These are phyloP conservation scores for Linyphia triangularis DNA, from an alignment of 2,888 invertebrate species.

Conservation along the genomic window DNA sequence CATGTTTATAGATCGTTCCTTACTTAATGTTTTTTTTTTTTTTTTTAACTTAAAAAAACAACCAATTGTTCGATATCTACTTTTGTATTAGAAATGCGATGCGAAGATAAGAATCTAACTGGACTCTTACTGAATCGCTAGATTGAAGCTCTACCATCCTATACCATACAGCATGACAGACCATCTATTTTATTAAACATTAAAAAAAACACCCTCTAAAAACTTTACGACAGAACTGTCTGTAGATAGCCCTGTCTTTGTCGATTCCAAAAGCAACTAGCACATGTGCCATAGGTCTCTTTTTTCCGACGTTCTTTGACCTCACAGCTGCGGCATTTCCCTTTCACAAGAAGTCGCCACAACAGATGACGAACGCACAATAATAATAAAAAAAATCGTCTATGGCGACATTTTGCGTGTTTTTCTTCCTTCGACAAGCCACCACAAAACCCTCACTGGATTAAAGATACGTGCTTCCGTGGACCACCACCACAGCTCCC, in stretches of 20 bases:
- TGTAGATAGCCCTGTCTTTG: not conserved
- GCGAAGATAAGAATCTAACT: too few species aligned
- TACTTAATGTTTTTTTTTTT: too few species aligned
- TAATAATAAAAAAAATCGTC: conserved; percentile 1
- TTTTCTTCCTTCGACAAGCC: conserved; percentile 12
- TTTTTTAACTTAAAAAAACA: too few species aligned
- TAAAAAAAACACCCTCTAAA: too few species aligned
- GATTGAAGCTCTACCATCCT: too few species aligned
- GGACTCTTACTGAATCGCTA: too few species aligned
- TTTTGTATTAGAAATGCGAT: too few species aligned
- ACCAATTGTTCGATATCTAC: too few species aligned
- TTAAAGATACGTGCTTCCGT: conserved; percentile 17
- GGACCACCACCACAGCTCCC: conserved; percentile 24
- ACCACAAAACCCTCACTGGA: conserved; percentile 5
- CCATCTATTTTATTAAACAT: too few species aligned
- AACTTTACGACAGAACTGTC: too few species aligned
- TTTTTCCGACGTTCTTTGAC: conserved; percentile 41
- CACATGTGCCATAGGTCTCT: not conserved
- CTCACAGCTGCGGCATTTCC: conserved; percentile 44
- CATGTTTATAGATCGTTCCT: too few species aligned
- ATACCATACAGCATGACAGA: too few species aligned
- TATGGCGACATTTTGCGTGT: not conserved
- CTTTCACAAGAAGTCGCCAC: conserved; percentile 7
- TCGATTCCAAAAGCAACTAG: not conserved
- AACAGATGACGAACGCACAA: not conserved